Evolutionary conservation across 2,113 vertebrate genomes (phyloP), one percentile per base, ranked within the genome.

Genomic region (Odontophorus gujanensis): DNA sequence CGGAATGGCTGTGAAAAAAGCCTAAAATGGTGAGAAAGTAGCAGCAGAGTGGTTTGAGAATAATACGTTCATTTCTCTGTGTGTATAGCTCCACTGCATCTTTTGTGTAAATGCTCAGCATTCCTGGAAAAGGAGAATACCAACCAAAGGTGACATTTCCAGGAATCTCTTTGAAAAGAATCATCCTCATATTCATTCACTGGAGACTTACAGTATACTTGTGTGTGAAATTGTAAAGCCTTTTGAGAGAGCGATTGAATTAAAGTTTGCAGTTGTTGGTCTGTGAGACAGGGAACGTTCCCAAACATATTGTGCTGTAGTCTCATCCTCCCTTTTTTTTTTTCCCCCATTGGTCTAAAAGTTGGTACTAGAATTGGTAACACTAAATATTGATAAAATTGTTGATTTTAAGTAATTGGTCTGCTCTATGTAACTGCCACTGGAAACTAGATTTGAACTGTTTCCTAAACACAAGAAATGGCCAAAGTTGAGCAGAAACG

Each of bases 31-130:
- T 87, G 90, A 96, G 81, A 93, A 94, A 92, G 81, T 32, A 90
- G 53, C 90, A 90, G 89, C 74, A 81, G 77, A 96, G 77, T 93
- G 81, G 58, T 81, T 90, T 84, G 74, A 89, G 77, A 94, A 96
- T 48, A 94, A 81, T 78, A 81, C 5, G 3, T 94, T 84, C 2
- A 2, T 57, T 93, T 75, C 58, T 87, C 13, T 93, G 26, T 90
- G 66, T 90, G 48, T 92, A 50, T 6, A 93, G 89, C 69, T 93
- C 51, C 85, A 81, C 58, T 90, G 83, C 87, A 94, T 69, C 95
- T 86, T 94, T 95, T 96, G 92, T 94, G 86, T 89, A 92, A 92
- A 90, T 82, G 87, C 81, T 96, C 77, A 61, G 66, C 87, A 90
- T 96, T 96, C 90, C 89, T 84, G 83, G 91, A 95, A 96, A 86